Conservation (phyloP, 2,113 vertebrate genomes). For the Rhinolophus sinicus region DNA sequence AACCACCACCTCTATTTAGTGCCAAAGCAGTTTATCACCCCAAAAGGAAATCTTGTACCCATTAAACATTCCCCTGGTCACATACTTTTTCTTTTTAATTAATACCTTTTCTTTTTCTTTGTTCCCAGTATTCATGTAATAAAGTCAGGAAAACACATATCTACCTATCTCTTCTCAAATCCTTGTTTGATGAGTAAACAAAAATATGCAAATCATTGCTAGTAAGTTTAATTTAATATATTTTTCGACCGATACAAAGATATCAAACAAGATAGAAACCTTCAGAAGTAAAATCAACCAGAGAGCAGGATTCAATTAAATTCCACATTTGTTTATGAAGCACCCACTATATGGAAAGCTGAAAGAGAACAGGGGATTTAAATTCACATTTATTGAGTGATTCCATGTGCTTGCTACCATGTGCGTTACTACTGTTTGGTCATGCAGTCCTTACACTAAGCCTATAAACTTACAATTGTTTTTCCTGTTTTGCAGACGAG, state of each 20-base stretch:
- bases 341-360: neutral
- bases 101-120: neutral
- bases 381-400: neutral
- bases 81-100: neutral
- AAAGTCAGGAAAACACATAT: neutral
- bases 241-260: neutral
- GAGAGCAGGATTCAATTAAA: neutral
- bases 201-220: neutral
- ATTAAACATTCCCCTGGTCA: neutral
- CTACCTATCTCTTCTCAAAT: neutral
- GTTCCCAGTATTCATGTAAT: neutral
- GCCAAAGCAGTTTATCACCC: neutral
- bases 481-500: neutral
- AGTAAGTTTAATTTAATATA: neutral
- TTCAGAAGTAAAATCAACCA: conserved; percentile 19
- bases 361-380: neutral
- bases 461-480: neutral
- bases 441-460: neutral
- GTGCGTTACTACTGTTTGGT: neutral
- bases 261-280: neutral
- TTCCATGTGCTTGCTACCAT: neutral
- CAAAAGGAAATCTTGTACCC: neutral
- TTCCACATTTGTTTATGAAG: neutral
- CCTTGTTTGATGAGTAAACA: neutral
- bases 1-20: neutral